Conservation (phyloP, 2,113 vertebrate genomes). For the Percopsis transmontana region DNA sequence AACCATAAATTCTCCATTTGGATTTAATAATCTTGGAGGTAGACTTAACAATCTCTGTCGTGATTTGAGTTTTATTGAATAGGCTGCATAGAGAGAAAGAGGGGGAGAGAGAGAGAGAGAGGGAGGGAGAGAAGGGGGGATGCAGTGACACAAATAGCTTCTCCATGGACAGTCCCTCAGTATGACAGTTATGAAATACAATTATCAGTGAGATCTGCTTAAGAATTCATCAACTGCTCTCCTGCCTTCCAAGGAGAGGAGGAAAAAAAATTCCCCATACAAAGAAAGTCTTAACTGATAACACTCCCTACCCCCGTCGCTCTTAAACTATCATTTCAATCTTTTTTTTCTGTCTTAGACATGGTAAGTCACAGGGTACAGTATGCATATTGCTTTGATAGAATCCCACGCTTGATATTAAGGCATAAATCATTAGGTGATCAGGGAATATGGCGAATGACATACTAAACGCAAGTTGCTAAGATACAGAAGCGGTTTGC, state of each 20-base stretch:
- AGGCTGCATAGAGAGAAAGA: slow-evolving; percentile 74
- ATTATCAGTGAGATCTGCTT: slow-evolving; percentile 98
- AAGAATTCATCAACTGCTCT: slow-evolving; percentile 91
- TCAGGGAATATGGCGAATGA: slow-evolving; percentile 74
- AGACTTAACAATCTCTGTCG: slow-evolving; percentile 84
- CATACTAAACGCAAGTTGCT: slow-evolving; percentile 69
- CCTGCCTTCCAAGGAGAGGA: slow-evolving; percentile 83
- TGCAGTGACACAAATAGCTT: slow-evolving; percentile 86
- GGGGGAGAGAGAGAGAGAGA: slow-evolving; percentile 7
- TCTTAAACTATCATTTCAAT: slow-evolving; percentile 69
- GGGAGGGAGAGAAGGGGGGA: slow-evolving; percentile 52
- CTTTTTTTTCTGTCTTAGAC: slow-evolving; percentile 45
- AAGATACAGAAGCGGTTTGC: slow-evolving; percentile 58
- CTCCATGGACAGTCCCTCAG: slow-evolving; percentile 85
- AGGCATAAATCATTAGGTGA: slow-evolving; percentile 75
- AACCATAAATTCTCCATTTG: slow-evolving; percentile 90
- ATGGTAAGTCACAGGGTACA: slow-evolving; percentile 64
- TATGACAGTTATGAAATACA: slow-evolving; percentile 96
- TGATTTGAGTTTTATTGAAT: slow-evolving; percentile 86
- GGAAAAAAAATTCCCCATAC: slow-evolving; percentile 52
- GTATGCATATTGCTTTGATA: slow-evolving; percentile 51
- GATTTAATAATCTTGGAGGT: slow-evolving; percentile 90
- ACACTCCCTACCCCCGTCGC: slow-evolving; percentile 61
- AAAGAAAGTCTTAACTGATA: slow-evolving; percentile 74
- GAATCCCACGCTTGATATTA: slow-evolving; percentile 56